These are phyloP conservation scores for Lepus europaeus DNA, from an alignment of 2,113 vertebrate species.

Conservation along the genomic window DNA sequence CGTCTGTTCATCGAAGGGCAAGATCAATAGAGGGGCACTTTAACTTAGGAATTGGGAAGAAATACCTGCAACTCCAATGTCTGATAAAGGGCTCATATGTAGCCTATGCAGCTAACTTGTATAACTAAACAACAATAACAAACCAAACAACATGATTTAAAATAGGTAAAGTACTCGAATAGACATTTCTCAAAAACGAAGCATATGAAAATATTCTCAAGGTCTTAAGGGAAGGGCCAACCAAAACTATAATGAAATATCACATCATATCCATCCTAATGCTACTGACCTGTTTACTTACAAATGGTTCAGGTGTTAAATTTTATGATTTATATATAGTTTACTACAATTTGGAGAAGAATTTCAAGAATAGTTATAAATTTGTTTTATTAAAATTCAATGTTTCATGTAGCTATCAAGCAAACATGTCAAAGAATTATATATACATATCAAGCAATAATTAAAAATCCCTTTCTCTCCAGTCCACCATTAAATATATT, in stretches of 20 bases:
- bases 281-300: neutral
- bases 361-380: neutral
- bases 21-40: neutral
- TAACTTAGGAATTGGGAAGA: neutral
- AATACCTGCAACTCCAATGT: neutral
- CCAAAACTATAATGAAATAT: neutral
- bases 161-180: constrained; percentile 3
- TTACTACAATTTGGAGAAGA: neutral
- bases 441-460: neutral
- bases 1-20: neutral
- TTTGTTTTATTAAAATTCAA: neutral
- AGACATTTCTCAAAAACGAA: neutral
- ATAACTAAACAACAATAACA: neutral
- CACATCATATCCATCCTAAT: neutral
- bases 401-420: neutral
- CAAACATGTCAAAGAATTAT: neutral
- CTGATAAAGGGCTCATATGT: neutral
- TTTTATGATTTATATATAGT: neutral
- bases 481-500: neutral
- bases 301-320: neutral
- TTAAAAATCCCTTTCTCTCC: neutral
- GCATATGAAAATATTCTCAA: neutral
- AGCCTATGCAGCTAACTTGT: neutral
- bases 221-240: neutral
- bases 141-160: neutral